Evolutionary conservation across 2,888 invertebrate species (phyloP).

Genomic region (Caenorhabditis zanzibari): DNA sequence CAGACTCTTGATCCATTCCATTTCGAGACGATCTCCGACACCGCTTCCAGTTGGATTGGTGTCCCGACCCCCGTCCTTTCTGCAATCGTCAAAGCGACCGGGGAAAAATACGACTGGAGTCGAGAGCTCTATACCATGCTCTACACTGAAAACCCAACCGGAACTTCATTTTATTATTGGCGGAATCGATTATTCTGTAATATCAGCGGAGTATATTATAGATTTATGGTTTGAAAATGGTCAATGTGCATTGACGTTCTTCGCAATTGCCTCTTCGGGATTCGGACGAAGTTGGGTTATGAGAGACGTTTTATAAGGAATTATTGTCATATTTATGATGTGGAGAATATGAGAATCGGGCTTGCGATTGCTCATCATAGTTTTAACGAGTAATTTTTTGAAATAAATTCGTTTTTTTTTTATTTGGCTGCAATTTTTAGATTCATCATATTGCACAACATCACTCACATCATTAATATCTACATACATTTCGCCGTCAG

Average conservation of each 20-base stretch:
- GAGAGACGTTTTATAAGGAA: conserved; percentile 29
- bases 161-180: conserved; percentile 74
- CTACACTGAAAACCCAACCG: conserved; percentile 56
- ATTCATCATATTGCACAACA: background rate
- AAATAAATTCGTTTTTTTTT: too few species aligned
- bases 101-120: conserved; percentile 70
- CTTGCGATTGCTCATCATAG: conserved; percentile 58
- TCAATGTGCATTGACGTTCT: conserved; percentile 20
- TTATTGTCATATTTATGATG: conserved; percentile 40
- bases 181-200: conserved; percentile 70
- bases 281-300: conserved; percentile 29
- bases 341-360: conserved; percentile 52
- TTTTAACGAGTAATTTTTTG: conserved; percentile 3
- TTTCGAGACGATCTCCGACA: too few species aligned
- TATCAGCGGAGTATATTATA: conserved; percentile 76
- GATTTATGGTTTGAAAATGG: conserved; percentile 68
- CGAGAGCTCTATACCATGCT: conserved; percentile 72
- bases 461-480: background rate
- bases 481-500: background rate
- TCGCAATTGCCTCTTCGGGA: background rate
- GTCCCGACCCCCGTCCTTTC: conserved; percentile 59
- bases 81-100: conserved; percentile 68
- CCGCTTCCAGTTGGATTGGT: too few species aligned
- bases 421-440: too few species aligned
- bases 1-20: too few species aligned